Conservation (phyloP, 2,888 invertebrate genomes). For the Troides helena region DNA sequence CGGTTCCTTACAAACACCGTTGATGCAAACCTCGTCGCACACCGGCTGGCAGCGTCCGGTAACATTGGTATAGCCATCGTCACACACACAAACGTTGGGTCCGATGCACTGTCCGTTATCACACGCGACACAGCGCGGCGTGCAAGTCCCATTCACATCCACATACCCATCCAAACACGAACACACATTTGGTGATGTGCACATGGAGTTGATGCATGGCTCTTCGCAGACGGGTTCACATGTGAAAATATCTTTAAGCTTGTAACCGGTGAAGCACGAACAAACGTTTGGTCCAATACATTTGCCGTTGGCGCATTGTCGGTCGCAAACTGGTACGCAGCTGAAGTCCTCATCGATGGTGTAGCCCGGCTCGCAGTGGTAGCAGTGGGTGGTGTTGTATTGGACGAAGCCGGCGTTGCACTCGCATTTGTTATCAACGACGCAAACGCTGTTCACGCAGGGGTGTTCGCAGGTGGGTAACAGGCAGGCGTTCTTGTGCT, state of each 20-base stretch:
- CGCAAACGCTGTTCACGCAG: conserved; percentile 60
- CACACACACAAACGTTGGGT: conserved; percentile 81
- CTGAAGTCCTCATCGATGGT: conserved; percentile 32
- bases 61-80: conserved; percentile 67
- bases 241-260: conserved; percentile 34
- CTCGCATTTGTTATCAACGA: conserved; percentile 53
- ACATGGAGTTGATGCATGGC: conserved; percentile 33
- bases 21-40: conserved; percentile 45
- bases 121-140: conserved; percentile 43
- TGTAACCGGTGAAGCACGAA: conserved; percentile 47
- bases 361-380: conserved; percentile 47
- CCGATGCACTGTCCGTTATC: conserved; percentile 66
- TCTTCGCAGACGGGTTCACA: conserved; percentile 38
- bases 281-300: conserved; percentile 55
- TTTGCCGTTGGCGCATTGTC: conserved; percentile 38
- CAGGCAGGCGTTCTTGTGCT: conserved; percentile 54
- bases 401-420: conserved; percentile 49
- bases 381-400: conserved; percentile 56
- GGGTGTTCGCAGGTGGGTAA: conserved; percentile 50
- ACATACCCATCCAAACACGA: conserved; percentile 35
- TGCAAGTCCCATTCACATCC: conserved; percentile 34
- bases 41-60: conserved; percentile 42
- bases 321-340: conserved; percentile 38
- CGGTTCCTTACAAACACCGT: conserved; percentile 56
- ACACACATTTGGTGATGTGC: conserved; percentile 33